Evolutionary conservation across 2,888 invertebrate species (phyloP), one percentile per base, ranked within the genome.

Genomic region (Plagiodera versicolora): DNA sequence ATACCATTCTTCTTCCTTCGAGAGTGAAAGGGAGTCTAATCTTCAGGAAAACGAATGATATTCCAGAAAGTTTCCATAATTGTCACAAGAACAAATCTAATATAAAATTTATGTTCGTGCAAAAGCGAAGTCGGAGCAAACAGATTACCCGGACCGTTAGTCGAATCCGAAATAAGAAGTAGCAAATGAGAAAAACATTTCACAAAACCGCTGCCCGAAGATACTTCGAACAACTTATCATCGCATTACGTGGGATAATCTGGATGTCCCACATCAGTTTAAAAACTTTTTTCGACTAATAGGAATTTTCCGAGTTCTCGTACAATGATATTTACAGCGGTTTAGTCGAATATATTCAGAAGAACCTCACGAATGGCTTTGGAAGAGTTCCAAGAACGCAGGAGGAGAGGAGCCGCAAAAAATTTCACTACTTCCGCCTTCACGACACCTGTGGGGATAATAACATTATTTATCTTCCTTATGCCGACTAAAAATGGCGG

Each of bases 391-490:
- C 66, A 66, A 63, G 56, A 64, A 61, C 60, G 58, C 50, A 51
- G 32, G 50, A 54, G 48, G 59, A 57, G 59, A 67, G 60, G 67
- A 62, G 65, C 64, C 57, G 55, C 63, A 67, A 69, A 69, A 69
- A 70, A 69, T 65, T 57, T 61, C 57, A 59, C 56, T 52, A 66
- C 67, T 67, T 66, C 62, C 61, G 58, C 47, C 44, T 58, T 14
- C 53, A 58, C 64, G 65, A 66, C 68, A 70, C 70, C 69, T 70
- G 70, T 64, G 70, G 66, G 66, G 62, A 66, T 67, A 69, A 67
- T 68, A 68, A 63, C 65, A 69, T 66, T 68, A 62, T 66, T 66
- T 62, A 60, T 59, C 61, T 61, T 39, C 39, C 52, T 56, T 52
- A 46, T 20, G 19, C 47, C 47, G 55, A 20, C 44, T 53, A 44